Evolutionary conservation across 2,797 vertebrate genomes (phyloP), one percentile per base, ranked within the genome.

Genomic region (Mus caroli): DNA sequence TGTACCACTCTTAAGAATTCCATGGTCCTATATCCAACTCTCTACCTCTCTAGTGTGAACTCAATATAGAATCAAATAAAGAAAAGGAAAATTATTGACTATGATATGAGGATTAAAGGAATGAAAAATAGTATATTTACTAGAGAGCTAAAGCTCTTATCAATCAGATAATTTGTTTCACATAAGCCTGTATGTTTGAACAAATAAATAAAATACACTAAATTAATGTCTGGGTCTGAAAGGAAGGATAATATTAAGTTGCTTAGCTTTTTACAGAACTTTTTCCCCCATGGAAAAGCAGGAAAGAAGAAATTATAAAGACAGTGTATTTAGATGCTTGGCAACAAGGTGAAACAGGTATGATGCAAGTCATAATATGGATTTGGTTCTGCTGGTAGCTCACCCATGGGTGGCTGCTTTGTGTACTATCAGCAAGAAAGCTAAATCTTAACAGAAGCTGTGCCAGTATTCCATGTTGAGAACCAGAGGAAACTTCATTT

Each of bases 221-320:
- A 56, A 67, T 22, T 90, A 64, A 93, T 46, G 10, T 77, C 20
- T 96, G 17, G 9, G 0, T 80, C n/a, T 96, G 71, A 92, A 97
- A 93, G 67, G 6, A 22, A 88, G 12, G 54, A 64, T 24, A 50
- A 37, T 92, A 12, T 71, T 60, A 85, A 95, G n/a, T 40, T 88
- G 80, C 75, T 96, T 92, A 84, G 34, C 75, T 95, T 95, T 95
- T 90, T 85, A 73, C 43, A 6, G 76, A n/a, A 14, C 13, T 1
- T 26, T n/a, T 37, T 54, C 26, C 37, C 43, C 22, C 62, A 31
- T 8, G 46, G 28, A 75, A 85, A 90, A 13, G 14, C 14, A 88
- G 52, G n/a, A 22, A 54, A 31, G 6, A 75, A 75, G 43, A 86
- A 80, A 67, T 13, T 50, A 95, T 76, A 92, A 69, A 95, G 24